Evolutionary conservation across 2,113 vertebrate species (phyloP), one percentile per base, ranked within the genome.

Genomic region (Vulpes ferrilata): DNA sequence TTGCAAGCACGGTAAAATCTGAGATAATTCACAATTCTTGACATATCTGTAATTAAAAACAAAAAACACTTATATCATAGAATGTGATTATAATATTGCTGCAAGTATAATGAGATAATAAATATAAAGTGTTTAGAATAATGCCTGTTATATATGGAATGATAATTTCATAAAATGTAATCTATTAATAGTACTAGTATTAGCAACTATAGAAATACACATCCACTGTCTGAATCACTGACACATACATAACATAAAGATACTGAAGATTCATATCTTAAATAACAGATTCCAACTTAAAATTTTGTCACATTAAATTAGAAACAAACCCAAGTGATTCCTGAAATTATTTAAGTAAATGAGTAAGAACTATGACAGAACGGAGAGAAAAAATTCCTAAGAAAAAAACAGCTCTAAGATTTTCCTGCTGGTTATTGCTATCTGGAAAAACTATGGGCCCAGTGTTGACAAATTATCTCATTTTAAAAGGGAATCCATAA

Each of bases 121-220:
- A 90, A 94, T 89, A 32, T 48, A 59, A 97, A 92, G 16, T 96
- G 7, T 62, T 93, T 93, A 93, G 38, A 79, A 67, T 85, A 84
- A 88, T 90, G 30, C 9, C 51, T 87, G 19, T 65, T 90, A 43
- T 53, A 22, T 51, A 27, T 60, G 20, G 1, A 88, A 79, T 82
- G 79, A 82, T 82, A 65, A 78, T 76, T 64, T 92, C 5, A 19
- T 55, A 38, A 79, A 86, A 67, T 11, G 0, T 0, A 90, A 65
- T 71, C 23, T 67, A 43, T n/a, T 79, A 74, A 87, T 90, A 60
- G 22, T 30, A 23, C 8, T 25, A n/a, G 2, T 51, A 62, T 71
- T 53, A 64, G 3, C 80, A 65, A 2, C 35, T 95, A 2, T 81
- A 80, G 15, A 93, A 90, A 67, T 43, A 43, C 53, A 51, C 2